phyloP scores from a whole-genome alignment of 2,888 invertebrate genomes.

The Callyntrura sp. region DNA sequence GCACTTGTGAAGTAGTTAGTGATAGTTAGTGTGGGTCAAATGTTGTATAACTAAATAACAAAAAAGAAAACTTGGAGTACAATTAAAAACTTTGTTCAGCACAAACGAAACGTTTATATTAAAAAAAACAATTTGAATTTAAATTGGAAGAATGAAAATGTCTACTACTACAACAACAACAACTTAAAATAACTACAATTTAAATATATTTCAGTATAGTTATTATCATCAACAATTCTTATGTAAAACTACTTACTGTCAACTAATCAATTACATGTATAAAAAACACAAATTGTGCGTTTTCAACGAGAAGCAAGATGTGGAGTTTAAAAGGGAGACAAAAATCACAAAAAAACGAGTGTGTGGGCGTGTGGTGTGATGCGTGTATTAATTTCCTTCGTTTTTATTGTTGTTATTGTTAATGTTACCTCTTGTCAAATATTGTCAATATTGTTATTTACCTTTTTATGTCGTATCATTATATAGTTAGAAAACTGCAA shows the following conservation, averaged over 20 bases:
- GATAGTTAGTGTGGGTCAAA: no score
- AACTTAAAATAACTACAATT: no score
- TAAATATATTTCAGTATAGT: neutral
- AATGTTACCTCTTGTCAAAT: no score
- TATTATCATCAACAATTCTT: neutral
- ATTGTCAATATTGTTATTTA: no score
- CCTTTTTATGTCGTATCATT: neutral
- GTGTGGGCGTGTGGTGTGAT: neutral
- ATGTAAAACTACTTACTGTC: neutral
- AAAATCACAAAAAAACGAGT: no score
- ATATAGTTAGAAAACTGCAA: neutral
- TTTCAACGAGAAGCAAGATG: no score
- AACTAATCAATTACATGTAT: neutral
- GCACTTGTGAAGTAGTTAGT: no score
- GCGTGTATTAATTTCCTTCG: neutral
- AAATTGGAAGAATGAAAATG: neutral
- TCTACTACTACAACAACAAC: neutral
- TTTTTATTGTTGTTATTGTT: neutral
- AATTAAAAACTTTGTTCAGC: constrained; percentile 41
- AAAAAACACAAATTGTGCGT: neutral
- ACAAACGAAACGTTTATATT: neutral
- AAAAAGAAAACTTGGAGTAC: constrained; percentile 28
- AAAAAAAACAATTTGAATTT: neutral
- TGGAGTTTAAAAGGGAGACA: no score
- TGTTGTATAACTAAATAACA: neutral